These are phyloP conservation scores for Notospermus geniculatus DNA, from an alignment of 1,140 invertebrate species.

Conservation along the genomic window DNA sequence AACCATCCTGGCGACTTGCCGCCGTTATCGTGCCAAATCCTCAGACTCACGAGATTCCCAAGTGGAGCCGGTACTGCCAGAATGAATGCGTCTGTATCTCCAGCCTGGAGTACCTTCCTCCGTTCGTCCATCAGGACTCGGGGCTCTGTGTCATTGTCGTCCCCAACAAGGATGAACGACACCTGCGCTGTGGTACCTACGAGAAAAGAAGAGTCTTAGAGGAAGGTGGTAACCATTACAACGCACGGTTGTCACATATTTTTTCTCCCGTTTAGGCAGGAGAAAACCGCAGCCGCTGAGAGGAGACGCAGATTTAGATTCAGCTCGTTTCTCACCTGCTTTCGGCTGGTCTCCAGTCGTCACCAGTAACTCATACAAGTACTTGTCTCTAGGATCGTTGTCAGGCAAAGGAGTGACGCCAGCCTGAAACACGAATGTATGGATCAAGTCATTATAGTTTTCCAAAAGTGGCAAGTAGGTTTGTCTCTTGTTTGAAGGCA, in stretches of 20 bases:
- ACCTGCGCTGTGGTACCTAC: conserved; percentile 31
- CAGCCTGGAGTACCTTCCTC: conserved; percentile 25
- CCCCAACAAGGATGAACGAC: conserved; percentile 34
- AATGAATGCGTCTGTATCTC: conserved; percentile 31
- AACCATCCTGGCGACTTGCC: conserved; percentile 19
- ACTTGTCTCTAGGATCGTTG: conserved; percentile 39
- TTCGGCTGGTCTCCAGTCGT: conserved; percentile 28
- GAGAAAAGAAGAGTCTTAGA: not conserved
- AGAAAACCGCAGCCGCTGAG: not conserved
- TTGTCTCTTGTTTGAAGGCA: too few species aligned
- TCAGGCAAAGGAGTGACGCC: conserved; percentile 33
- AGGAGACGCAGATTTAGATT: not conserved
- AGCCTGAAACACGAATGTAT: conserved; percentile 21
- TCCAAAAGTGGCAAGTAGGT: too few species aligned
- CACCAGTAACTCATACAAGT: conserved; percentile 33
- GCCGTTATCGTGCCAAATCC: conserved; percentile 22
- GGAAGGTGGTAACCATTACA: too few species aligned
- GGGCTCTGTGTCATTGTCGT: conserved; percentile 30
- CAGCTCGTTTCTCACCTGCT: conserved; percentile 18
- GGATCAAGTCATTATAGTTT: too few species aligned
- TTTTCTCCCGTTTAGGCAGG: too few species aligned
- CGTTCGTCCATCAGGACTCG: conserved; percentile 29
- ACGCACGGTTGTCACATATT: too few species aligned
- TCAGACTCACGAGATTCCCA: conserved; percentile 28
- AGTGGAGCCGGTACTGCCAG: conserved; percentile 31